These are phyloP conservation scores for Megastigmus dorsalis DNA, from an alignment of 2,888 invertebrate species.

Conservation along the genomic window DNA sequence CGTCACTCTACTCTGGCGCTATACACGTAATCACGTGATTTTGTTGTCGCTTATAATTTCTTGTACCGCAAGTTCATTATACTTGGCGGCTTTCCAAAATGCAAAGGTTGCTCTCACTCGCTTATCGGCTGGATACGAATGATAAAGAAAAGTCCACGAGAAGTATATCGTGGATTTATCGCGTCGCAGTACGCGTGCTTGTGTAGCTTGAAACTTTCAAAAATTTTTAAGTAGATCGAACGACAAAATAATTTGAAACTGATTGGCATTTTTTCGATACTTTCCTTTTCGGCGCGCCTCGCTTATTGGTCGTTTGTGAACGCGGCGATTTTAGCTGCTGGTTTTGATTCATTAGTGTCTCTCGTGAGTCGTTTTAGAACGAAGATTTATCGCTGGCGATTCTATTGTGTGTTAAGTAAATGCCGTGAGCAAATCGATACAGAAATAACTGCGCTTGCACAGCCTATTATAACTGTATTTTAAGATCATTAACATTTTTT, in stretches of 20 bases:
- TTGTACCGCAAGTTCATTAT: neutral
- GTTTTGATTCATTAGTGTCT: neutral
- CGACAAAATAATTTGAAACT: slow-evolving; percentile 8
- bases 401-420: too few relatives aligned
- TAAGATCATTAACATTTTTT: too few relatives aligned
- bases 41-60: too few relatives aligned
- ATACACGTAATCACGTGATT: too few relatives aligned
- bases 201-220: neutral
- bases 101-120: neutral
- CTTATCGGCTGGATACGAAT: neutral
- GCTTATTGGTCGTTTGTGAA: neutral
- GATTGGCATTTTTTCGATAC: neutral
- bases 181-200: neutral
- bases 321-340: neutral
- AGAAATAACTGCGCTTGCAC: too few relatives aligned
- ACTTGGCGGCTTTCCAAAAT: slow-evolving; percentile 18
- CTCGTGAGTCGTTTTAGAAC: too few relatives aligned
- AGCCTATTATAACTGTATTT: too few relatives aligned
- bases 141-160: slow-evolving; percentile 4
- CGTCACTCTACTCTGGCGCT: neutral
- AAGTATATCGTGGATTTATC: neutral
- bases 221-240: slow-evolving; percentile 23
- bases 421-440: too few relatives aligned
- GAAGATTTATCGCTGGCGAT: too few relatives aligned
- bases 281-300: neutral